Conservation (phyloP, 2,113 vertebrate genomes). For the Sylvicapra grimmia region DNA sequence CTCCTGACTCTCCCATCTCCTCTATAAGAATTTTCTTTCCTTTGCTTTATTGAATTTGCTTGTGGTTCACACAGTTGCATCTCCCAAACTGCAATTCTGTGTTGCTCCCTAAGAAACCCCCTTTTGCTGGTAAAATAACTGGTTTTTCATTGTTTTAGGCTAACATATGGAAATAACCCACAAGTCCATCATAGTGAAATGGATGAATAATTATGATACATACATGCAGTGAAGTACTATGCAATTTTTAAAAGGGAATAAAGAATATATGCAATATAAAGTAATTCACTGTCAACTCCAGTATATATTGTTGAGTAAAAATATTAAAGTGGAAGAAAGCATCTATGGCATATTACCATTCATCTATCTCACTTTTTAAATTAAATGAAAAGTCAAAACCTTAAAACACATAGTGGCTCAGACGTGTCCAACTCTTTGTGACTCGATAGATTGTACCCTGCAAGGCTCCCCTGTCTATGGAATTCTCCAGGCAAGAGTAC, state of each 20-base stretch:
- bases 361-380: not conserved
- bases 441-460: not conserved
- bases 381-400: conserved; percentile 28
- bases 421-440: not conserved
- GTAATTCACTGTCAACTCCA: not conserved
- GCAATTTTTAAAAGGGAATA: not conserved
- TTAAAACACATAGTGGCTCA: not conserved
- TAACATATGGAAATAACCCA: not conserved
- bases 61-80: not conserved
- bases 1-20: not conserved
- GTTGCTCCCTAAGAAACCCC: not conserved
- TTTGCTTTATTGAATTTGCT: not conserved
- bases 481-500: not conserved
- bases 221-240: not conserved
- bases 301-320: not conserved
- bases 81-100: not conserved
- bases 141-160: not conserved
- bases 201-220: not conserved
- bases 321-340: not conserved
- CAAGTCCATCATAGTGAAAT: not conserved
- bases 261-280: not conserved
- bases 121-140: not conserved
- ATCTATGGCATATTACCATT: not conserved
- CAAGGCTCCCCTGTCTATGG: not conserved
- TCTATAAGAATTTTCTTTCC: not conserved